phyloP scores from a whole-genome alignment of 2,113 vertebrate species.

The Sterrhoptilus dennistouni region DNA sequence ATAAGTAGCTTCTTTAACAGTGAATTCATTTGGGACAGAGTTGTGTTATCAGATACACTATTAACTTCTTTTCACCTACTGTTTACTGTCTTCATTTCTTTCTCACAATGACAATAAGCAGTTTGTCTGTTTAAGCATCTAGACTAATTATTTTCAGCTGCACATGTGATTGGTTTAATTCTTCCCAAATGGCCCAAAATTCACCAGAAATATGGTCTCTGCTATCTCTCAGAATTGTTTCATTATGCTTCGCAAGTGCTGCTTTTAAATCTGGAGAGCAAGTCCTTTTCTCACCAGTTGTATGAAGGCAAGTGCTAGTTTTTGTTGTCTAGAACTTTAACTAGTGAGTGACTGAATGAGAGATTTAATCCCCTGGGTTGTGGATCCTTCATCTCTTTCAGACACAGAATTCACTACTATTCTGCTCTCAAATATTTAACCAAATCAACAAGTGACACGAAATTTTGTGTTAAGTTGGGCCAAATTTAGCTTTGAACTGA shows the following conservation, averaged over 20 bases:
- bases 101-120: not conserved
- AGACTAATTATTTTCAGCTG: conserved; percentile 17
- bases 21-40: not conserved
- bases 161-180: not conserved
- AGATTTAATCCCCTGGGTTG: not conserved
- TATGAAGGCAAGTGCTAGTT: not conserved
- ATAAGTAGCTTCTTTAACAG: not conserved
- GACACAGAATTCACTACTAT: not conserved
- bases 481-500: not conserved
- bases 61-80: not conserved
- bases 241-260: not conserved
- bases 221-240: not conserved
- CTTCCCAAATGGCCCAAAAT: not conserved
- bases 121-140: not conserved
- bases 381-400: not conserved
- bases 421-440: not conserved
- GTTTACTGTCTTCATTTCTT: not conserved
- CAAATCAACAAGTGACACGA: not conserved
- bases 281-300: not conserved
- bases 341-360: not conserved
- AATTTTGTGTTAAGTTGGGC: not conserved
- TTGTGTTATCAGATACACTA: not conserved
- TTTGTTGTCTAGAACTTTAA: not conserved
- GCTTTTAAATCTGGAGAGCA: not conserved
- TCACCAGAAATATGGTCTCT: not conserved